Evolutionary conservation across 2,113 vertebrate species (phyloP).

Genomic region (Euleptes europaea): DNA sequence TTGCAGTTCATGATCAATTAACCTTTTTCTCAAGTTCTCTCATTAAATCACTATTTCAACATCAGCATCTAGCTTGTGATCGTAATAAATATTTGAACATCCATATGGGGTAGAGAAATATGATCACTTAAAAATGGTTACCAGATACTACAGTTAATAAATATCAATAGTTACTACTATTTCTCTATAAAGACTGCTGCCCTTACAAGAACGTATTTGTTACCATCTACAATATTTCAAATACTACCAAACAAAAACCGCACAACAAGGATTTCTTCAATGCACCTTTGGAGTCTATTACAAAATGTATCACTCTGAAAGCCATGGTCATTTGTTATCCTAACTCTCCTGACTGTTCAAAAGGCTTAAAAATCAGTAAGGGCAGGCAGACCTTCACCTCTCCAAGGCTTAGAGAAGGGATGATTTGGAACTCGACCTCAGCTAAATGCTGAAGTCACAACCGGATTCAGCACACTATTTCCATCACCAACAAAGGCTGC

Average conservation of each 20-base stretch:
- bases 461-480: not conserved
- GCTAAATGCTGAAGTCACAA: not conserved
- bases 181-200: conserved; percentile 5
- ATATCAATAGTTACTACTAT: not conserved
- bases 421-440: not conserved
- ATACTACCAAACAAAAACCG: not conserved
- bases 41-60: not conserved
- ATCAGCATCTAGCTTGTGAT: not conserved
- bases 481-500: not conserved
- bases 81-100: conserved; percentile 10
- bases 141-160: not conserved
- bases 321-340: no score
- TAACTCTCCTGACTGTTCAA: not conserved
- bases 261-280: not conserved
- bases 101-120: not conserved
- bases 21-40: not conserved
- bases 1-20: conserved; percentile 7
- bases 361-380: not conserved
- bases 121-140: not conserved
- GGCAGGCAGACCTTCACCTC: not conserved
- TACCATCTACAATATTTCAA: not conserved
- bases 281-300: not conserved
- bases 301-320: not conserved
- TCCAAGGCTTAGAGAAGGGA: not conserved
- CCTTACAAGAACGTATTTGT: not conserved